A percentile compares a stretch with the other conserved stretches of the same genome.
These are phyloP conservation scores for Gadopsis marmoratus DNA, from an alignment of 2,797 vertebrate species.

Conservation along the genomic window DNA sequence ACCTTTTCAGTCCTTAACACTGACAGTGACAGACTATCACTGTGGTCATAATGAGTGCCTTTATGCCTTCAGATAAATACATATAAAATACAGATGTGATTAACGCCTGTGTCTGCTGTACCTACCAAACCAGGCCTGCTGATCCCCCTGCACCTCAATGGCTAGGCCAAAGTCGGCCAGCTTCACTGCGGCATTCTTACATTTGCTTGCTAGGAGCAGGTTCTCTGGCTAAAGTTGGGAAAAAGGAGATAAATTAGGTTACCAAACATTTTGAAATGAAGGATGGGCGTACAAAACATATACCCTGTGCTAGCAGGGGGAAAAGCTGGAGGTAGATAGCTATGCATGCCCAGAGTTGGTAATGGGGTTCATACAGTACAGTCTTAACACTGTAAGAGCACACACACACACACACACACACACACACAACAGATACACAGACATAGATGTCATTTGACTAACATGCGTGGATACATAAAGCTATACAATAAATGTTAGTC, in stretches of 20 bases:
- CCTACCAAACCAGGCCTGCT: conserved; percentile 99
- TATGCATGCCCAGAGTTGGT: conserved; percentile 42
- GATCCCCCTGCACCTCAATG: conserved; percentile 97
- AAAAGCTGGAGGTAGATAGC: background rate
- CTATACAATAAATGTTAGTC: conserved; percentile 13
- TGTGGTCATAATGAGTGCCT: background rate
- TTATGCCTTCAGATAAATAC: background rate
- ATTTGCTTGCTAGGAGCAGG: conserved; percentile 97
- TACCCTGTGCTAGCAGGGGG: background rate
- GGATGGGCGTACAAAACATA: background rate
- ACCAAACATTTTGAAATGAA: background rate
- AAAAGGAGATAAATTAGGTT: conserved; percentile 34
- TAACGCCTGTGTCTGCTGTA: conserved; percentile 12
- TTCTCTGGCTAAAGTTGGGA: conserved; percentile 91
- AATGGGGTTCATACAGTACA: background rate
- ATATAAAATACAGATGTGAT: background rate
- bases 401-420: conserved; percentile 21
- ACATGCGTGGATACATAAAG: background rate
- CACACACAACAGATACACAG: conserved; percentile 3
- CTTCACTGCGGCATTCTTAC: conserved; percentile 97
- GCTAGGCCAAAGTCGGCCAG: conserved; percentile 96
- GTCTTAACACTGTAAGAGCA: background rate
- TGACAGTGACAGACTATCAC: background rate
- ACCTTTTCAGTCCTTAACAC: background rate
- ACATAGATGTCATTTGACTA: conserved; percentile 14